Evolutionary conservation across 1,140 invertebrate genomes (phyloP).

Genomic region (Atta colombica): DNA sequence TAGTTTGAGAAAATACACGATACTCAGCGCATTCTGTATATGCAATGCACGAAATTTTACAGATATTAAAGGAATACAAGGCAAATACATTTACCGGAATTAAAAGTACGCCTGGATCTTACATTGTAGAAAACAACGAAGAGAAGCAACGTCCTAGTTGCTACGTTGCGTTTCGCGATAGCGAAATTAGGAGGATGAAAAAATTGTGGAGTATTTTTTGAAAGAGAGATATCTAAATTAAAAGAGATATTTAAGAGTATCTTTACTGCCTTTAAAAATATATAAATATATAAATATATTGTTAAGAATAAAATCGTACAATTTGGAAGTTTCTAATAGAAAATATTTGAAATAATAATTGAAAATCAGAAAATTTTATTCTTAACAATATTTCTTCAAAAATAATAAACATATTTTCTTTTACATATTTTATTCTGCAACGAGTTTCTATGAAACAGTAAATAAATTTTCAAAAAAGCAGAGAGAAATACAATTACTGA

Average conservation of each 20-base stretch:
- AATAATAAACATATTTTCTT: background rate
- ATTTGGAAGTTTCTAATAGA: too few relatives aligned
- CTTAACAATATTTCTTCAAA: background rate
- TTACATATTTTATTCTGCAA: background rate
- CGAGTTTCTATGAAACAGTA: background rate
- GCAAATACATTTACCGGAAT: constrained; percentile 9
- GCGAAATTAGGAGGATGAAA: background rate
- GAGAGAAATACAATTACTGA: too few relatives aligned
- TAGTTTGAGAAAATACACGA: constrained; percentile 17
- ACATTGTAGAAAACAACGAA: background rate
- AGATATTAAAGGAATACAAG: constrained; percentile 23
- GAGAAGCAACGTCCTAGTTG: background rate
- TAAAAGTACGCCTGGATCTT: constrained; percentile 14
- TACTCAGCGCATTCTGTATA: background rate
- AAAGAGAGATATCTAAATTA: background rate
- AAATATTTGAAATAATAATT: background rate
- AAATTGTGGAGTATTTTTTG: background rate
- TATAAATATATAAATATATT: constrained; percentile 2
- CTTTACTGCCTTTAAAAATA: background rate
- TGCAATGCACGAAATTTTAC: background rate
- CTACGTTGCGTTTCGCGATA: background rate
- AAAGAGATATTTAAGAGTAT: background rate
- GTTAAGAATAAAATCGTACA: background rate
- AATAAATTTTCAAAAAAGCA: background rate
- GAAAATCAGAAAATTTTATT: background rate